Evolutionary conservation across 2,797 vertebrate species (phyloP).

Genomic region (Rhynchotus rufescens): DNA sequence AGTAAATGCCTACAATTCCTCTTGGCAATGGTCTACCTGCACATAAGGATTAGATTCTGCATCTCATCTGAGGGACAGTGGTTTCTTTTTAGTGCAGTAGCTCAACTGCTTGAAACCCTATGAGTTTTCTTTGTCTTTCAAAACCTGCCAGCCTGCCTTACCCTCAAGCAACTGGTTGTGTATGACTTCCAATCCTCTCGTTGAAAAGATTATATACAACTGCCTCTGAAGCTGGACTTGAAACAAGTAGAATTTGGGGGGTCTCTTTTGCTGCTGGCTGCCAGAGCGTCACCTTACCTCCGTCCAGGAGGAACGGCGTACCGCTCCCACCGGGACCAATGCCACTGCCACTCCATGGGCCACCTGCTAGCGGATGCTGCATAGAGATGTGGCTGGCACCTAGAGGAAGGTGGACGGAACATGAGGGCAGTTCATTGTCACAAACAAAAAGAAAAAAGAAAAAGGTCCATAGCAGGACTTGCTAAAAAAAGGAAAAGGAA

Average conservation of each 20-base stretch:
- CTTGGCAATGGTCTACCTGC: neutral
- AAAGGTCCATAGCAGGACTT: neutral
- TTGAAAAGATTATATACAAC: neutral
- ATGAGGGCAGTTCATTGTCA: constrained; percentile 59
- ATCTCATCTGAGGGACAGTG: neutral
- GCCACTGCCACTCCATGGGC: constrained; percentile 75
- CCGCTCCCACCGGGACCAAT: constrained; percentile 75
- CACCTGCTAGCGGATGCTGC: constrained; percentile 72
- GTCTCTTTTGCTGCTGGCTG: constrained; percentile 40
- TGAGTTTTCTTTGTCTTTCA: neutral
- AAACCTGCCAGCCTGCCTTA: neutral
- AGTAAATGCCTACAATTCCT: neutral
- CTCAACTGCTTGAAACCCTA: neutral
- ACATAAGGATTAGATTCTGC: neutral
- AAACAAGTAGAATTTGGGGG: neutral
- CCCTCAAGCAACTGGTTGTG: neutral
- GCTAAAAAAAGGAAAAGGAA: neutral
- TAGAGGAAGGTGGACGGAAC: constrained; percentile 77
- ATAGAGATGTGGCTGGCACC: constrained; percentile 76
- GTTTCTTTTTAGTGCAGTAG: neutral
- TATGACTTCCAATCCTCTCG: neutral
- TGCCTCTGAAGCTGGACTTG: neutral
- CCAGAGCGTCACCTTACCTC: constrained; percentile 77
- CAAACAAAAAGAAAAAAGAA: neutral
- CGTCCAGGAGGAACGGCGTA: constrained; percentile 78